These are phyloP conservation scores for Oscheius onirici DNA, from an alignment of 2,888 invertebrate species.

Conservation along the genomic window DNA sequence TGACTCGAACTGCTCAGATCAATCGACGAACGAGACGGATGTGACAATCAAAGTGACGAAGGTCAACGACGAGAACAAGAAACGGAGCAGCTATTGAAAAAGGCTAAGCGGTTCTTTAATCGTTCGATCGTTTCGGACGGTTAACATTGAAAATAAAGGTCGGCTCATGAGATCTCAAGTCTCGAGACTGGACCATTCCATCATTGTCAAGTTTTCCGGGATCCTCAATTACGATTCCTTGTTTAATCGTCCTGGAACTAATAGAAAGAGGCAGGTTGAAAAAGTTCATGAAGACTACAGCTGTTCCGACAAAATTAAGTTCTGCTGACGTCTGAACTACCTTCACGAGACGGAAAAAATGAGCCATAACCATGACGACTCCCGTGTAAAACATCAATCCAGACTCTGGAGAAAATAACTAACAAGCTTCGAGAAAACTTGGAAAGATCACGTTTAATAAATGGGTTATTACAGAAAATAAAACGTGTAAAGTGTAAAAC, in stretches of 20 bases:
- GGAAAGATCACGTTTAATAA: conserved; percentile 1
- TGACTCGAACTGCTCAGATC: too few relatives aligned
- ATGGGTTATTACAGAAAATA: conserved; percentile 9
- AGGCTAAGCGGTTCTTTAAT: too few relatives aligned
- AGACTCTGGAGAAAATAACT: too few relatives aligned
- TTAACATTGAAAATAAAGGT: neutral
- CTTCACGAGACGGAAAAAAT: neutral
- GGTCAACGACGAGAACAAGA: conserved; percentile 11
- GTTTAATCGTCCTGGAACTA: conserved; percentile 22
- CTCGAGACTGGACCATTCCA: neutral
- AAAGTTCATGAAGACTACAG: neutral
- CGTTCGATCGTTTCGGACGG: too few relatives aligned
- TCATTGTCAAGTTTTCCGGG: conserved; percentile 4
- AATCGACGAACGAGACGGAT: neutral
- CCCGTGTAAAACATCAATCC: too few relatives aligned
- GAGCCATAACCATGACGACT: neutral
- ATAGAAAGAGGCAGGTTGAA: neutral
- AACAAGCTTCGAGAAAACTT: too few relatives aligned
- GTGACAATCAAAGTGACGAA: conserved; percentile 3
- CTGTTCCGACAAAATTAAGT: neutral
- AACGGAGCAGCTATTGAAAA: too few relatives aligned
- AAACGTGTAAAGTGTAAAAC: conserved; percentile 10
- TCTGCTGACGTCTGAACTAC: neutral
- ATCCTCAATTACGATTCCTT: neutral
- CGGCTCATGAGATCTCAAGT: conserved; percentile 14